These are phyloP conservation scores for Epizoanthus stellaris DNA, from an alignment of 92 coral and sea anemone genomes.

Conservation along the genomic window DNA sequence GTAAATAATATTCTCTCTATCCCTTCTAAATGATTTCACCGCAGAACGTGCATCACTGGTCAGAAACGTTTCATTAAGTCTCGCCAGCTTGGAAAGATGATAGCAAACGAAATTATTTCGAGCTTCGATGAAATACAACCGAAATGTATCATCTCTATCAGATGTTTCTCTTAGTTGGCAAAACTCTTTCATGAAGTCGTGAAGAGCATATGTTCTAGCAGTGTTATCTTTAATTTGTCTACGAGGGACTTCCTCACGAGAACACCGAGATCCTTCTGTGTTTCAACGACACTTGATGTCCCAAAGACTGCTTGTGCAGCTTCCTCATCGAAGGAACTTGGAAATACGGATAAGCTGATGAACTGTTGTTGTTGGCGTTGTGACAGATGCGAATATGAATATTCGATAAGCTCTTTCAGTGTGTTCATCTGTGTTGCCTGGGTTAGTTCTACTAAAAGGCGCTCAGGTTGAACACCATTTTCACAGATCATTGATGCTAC, in stretches of 20 bases:
- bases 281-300: background rate
- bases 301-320: slow-evolving; percentile 45
- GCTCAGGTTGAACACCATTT: background rate
- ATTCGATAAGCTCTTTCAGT: slow-evolving; percentile 23
- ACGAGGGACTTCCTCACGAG: slow-evolving; percentile 22
- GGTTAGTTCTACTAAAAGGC: background rate
- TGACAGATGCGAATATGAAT: slow-evolving; percentile 29
- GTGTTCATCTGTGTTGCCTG: background rate
- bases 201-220: background rate
- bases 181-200: slow-evolving; percentile 17
- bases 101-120: background rate
- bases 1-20: background rate
- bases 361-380: slow-evolving; percentile 20
- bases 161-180: background rate
- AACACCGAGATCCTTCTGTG: background rate
- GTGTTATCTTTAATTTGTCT: background rate
- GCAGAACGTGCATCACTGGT: background rate
- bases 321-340: slow-evolving; percentile 10
- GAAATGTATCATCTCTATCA: background rate
- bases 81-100: background rate
- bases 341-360: slow-evolving; percentile 38
- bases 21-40: background rate
- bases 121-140: background rate
- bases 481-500: slow-evolving; percentile 1
- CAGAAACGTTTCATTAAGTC: background rate